A percentile compares a stretch with the other conserved stretches of the same genome.
Evolutionary conservation across 2,113 vertebrate species (phyloP).

Genomic region (Anthoscopus minutus): DNA sequence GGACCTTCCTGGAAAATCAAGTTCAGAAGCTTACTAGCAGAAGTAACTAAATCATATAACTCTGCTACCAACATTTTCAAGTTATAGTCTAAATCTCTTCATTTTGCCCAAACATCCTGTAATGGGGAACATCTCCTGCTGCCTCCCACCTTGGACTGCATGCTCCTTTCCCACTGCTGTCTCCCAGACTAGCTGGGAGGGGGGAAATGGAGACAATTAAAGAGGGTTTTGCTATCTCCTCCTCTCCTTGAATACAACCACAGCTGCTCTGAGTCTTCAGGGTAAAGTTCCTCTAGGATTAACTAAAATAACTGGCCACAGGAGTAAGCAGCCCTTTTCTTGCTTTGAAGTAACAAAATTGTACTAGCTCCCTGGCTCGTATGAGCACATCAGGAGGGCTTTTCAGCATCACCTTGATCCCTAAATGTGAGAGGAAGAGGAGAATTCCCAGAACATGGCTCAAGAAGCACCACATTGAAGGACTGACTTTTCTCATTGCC

Average conservation of each 20-base stretch:
- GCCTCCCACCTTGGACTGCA: neutral
- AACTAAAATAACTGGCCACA: neutral
- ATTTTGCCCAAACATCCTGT: neutral
- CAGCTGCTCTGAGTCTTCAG: neutral
- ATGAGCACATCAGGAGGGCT: neutral
- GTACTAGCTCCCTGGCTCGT: neutral
- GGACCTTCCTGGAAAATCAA: neutral
- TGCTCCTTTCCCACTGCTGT: neutral
- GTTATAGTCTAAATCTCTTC: neutral
- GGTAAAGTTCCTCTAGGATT: neutral
- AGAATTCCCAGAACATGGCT: neutral
- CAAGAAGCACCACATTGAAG: fast-evolving
- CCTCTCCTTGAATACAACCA: neutral
- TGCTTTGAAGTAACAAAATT: neutral
- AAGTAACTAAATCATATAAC: neutral
- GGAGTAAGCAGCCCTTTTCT: neutral
- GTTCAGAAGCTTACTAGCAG: neutral
- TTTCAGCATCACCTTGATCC: neutral
- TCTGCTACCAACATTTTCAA: neutral
- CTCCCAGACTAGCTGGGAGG: neutral
- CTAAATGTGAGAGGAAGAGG: neutral
- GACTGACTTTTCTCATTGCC: neutral
- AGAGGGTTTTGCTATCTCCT: neutral
- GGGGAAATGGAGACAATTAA: neutral
- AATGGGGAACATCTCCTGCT: neutral